Evolutionary conservation across 2,113 vertebrate species (phyloP).

Genomic region (Anseranas semipalmata): DNA sequence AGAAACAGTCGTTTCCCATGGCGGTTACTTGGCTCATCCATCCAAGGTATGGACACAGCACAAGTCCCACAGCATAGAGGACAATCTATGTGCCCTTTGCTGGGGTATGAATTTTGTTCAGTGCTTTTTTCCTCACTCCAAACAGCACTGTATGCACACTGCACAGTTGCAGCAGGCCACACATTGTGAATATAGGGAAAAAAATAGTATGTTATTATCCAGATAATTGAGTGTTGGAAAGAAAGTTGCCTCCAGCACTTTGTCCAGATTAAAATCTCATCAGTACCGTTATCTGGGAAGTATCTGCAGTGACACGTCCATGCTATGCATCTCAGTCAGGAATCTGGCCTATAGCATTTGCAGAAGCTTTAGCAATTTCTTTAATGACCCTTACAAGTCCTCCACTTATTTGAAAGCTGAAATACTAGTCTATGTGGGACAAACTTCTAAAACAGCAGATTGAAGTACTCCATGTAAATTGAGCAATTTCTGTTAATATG

Average conservation of each 20-base stretch:
- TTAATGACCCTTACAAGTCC: conserved; percentile 62
- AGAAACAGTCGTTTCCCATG: conserved; percentile 14
- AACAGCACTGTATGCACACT: not conserved
- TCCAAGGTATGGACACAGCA: not conserved
- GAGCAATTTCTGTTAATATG: conserved; percentile 62
- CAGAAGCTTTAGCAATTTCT: conserved; percentile 63
- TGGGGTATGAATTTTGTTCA: not conserved
- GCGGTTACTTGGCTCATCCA: not conserved
- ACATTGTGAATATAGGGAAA: conserved; percentile 28
- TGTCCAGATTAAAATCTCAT: conserved; percentile 65
- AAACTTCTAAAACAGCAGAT: conserved; percentile 61
- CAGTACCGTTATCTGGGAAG: conserved; percentile 58
- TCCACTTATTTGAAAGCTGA: conserved; percentile 49
- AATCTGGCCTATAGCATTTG: conserved; percentile 39
- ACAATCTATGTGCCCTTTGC: not conserved
- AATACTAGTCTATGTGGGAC: conserved; percentile 26
- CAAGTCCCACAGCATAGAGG: not conserved
- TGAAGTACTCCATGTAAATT: conserved; percentile 57
- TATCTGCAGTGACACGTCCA: conserved; percentile 58
- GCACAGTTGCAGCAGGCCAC: conserved; percentile 37
- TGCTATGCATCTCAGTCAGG: conserved; percentile 35
- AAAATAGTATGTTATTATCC: conserved; percentile 31
- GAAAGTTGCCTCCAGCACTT: conserved; percentile 20
- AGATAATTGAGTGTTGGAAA: conserved; percentile 49
- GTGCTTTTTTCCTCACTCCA: not conserved